A percentile compares a stretch with the other conserved stretches of the same genome.
phyloP scores from a whole-genome alignment of 1,140 invertebrate species.

The Bombus superbus region DNA sequence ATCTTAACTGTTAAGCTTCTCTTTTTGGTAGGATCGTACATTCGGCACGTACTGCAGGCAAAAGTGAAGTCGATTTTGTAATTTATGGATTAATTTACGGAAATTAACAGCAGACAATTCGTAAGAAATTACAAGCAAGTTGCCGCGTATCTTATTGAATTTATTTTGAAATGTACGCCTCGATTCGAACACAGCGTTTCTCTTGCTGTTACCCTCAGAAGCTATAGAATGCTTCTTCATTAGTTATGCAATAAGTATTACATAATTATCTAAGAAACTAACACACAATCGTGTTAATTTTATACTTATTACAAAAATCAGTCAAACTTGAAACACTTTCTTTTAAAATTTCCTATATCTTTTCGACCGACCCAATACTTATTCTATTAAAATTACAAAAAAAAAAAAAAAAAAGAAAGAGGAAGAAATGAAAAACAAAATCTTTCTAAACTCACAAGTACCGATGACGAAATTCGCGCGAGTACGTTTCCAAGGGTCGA shows the following conservation, averaged over 20 bases:
- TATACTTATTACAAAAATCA: not conserved
- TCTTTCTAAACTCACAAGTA: slow-evolving; percentile 70
- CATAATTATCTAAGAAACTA: not conserved
- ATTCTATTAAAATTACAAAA: not conserved
- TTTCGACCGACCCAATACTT: not conserved
- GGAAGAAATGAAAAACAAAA: not conserved
- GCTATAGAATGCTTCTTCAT: not conserved
- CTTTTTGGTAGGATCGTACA: not conserved
- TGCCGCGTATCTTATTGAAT: not conserved
- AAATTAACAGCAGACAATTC: not conserved
- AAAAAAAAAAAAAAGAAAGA: too few relatives aligned
- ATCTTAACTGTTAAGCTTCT: not conserved
- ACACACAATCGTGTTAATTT: not conserved
- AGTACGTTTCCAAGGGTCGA: slow-evolving; percentile 57
- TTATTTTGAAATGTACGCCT: not conserved
- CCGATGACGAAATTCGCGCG: slow-evolving; percentile 57
- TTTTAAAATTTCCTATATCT: not conserved
- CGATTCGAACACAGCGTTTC: too few relatives aligned
- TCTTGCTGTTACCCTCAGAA: too few relatives aligned
- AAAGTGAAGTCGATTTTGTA: not conserved
- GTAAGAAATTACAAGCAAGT: not conserved
- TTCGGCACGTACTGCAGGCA: not conserved
- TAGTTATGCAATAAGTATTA: not conserved
- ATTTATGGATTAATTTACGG: not conserved
- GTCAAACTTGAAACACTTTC: not conserved